Base-by-base conservation (phyloP, 1,140 invertebrate species). In the Paralvinella palmiformis region DNA sequence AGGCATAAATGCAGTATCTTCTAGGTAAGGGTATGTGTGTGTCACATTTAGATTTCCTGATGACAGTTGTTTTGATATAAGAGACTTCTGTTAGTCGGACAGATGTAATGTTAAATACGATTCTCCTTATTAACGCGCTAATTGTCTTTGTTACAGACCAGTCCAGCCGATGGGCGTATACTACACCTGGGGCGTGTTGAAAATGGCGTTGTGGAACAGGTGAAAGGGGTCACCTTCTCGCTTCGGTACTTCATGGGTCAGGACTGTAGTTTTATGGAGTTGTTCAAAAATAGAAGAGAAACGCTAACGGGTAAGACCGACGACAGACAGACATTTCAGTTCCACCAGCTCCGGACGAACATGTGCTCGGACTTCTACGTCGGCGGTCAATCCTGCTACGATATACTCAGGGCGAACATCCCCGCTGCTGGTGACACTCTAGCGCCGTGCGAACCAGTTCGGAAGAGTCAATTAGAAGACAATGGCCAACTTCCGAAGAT, bases 211-310 rank as follows among this genome's bases (percentile, higher is more conserved):
- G 86, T 99, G 53, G 94, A 98, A 77, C 95, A 94, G 83, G 78
- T 81, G 4, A 98, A 99, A 84, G 94, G 94, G 20, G 89, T 98
- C 0, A 94, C 90, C 4, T 99, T 98, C 78, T 91, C 92, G 66
- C 82, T 99, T 4, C 84, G 89, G 72, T 86, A 90, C 62, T 99
- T 99, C 73, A 81, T 99, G 20, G 97, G 96, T 7, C 75, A 75
- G 17, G 24, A 35, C 32, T 20, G 33, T 20, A 36, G 55, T 33
- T 20, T 31, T 32, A 31, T 57, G 2, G 27, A n/a, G n/a, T n/a
- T n/a, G n/a, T n/a, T n/a, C n/a, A n/a, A n/a, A n/a, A n/a, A n/a
- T n/a, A n/a, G n/a, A n/a, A n/a, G n/a, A n/a, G n/a, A n/a, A n/a
- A n/a, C n/a, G n/a, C n/a, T n/a, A n/a, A n/a, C n/a, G n/a, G n/a